Evolutionary conservation across 2,888 invertebrate genomes (phyloP).

Genomic region (Exocentrus adspersus): DNA sequence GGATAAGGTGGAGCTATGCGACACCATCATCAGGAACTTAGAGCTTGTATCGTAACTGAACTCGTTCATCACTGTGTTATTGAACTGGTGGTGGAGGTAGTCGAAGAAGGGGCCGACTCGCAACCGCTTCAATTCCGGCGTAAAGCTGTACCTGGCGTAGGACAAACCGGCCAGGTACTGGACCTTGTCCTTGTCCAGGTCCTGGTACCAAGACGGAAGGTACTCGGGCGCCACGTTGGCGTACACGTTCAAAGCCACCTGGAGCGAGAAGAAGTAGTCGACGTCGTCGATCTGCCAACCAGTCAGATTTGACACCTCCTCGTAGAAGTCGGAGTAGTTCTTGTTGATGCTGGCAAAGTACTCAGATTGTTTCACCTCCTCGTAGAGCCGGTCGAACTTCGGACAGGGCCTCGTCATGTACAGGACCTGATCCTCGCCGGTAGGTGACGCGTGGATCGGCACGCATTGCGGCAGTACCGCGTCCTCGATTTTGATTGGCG

Average conservation of each 20-base stretch:
- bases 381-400: conserved; percentile 70
- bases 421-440: conserved; percentile 58
- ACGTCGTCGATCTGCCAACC: conserved; percentile 60
- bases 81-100: no score
- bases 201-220: conserved; percentile 7
- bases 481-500: conserved; percentile 67
- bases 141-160: conserved; percentile 67
- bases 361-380: conserved; percentile 58
- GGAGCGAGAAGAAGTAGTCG: background rate
- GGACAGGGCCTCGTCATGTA: conserved; percentile 70
- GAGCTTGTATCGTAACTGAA: no score
- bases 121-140: conserved; percentile 68
- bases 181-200: conserved; percentile 56
- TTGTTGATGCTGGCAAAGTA: conserved; percentile 63
- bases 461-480: conserved; percentile 74
- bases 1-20: conserved; percentile 83
- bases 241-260: background rate
- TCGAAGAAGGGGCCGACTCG: conserved; percentile 73
- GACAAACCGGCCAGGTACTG: conserved; percentile 70
- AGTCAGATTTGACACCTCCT: conserved; percentile 70
- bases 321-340: conserved; percentile 70
- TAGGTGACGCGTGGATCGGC: conserved; percentile 70
- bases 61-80: no score
- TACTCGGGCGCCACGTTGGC: background rate
- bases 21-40: conserved; percentile 80